These are phyloP conservation scores for Heloderma charlesbogerti DNA, from an alignment of 2,113 vertebrate species.

Conservation along the genomic window DNA sequence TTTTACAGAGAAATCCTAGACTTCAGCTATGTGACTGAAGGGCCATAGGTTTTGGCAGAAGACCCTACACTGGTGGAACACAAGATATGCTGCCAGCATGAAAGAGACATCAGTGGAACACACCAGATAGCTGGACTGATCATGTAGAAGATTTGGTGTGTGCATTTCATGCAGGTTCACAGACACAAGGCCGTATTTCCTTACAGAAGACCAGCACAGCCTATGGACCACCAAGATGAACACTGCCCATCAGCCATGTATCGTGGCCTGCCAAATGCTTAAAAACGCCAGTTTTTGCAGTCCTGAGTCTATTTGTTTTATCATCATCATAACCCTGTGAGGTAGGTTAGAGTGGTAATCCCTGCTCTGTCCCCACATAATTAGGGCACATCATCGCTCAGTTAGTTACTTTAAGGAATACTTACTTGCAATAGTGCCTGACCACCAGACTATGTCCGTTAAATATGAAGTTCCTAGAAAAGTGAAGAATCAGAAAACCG, in stretches of 20 bases:
- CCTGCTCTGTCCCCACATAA: too few species aligned
- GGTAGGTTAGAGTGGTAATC: too few species aligned
- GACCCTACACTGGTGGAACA: too few species aligned
- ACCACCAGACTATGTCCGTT: conserved; percentile 94
- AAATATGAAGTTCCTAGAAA: conserved; percentile 88
- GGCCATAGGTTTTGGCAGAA: neutral
- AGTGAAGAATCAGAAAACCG: conserved; percentile 40
- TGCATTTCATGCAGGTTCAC: neutral
- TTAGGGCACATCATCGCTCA: neutral
- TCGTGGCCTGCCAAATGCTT: neutral
- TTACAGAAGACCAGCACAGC: neutral
- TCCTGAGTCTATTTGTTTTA: neutral
- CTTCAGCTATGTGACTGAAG: neutral
- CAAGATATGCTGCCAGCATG: neutral
- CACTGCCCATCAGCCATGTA: neutral
- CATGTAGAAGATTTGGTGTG: neutral
- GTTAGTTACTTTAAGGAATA: conserved; percentile 43
- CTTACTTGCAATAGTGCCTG: conserved; percentile 94
- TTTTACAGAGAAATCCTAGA: neutral
- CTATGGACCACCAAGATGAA: neutral
- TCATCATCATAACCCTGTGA: too few species aligned
- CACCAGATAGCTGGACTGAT: neutral
- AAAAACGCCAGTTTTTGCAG: neutral
- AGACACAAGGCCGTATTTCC: neutral
- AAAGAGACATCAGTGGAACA: neutral